Percentiles rank a stretch among this genome's conserved stretches.
phyloP scores from a whole-genome alignment of 2,888 invertebrate species.

The Dolomedes plantarius region DNA sequence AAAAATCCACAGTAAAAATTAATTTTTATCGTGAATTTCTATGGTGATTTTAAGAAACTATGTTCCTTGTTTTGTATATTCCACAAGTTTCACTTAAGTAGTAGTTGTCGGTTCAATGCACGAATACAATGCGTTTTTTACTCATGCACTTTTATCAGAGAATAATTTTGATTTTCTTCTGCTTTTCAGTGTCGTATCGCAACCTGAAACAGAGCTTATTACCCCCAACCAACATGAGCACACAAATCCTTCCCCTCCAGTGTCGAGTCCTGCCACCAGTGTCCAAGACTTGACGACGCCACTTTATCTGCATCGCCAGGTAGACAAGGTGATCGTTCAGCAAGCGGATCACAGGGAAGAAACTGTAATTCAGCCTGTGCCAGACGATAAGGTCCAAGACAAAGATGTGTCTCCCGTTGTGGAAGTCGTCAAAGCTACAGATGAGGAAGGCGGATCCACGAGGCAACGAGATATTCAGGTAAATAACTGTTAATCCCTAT shows the following conservation, averaged over 20 bases:
- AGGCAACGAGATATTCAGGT: slow-evolving; percentile 45
- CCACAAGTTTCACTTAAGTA: too few species aligned
- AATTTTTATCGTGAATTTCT: too few species aligned
- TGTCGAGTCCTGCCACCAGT: slow-evolving; percentile 25
- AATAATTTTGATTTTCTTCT: too few species aligned
- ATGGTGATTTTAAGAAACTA: too few species aligned
- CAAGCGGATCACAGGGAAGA: slow-evolving; percentile 46
- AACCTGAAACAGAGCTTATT: slow-evolving; percentile 32
- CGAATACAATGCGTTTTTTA: too few species aligned
- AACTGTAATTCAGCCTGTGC: slow-evolving; percentile 60
- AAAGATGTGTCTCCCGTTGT: slow-evolving; percentile 35
- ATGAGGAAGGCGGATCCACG: neutral
- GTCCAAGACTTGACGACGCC: slow-evolving; percentile 31
- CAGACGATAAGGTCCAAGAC: slow-evolving; percentile 44
- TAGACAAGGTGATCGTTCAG: slow-evolving; percentile 30
- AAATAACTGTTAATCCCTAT: too few species aligned
- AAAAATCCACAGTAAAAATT: too few species aligned
- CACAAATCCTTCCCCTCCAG: slow-evolving; percentile 8
- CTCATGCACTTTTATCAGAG: too few species aligned
- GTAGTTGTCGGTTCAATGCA: too few species aligned
- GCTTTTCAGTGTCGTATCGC: slow-evolving; percentile 25
- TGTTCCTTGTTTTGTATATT: too few species aligned
- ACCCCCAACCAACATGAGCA: slow-evolving; percentile 23
- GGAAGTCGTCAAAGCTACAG: neutral
- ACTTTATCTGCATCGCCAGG: slow-evolving; percentile 38